Conservation (phyloP, 2,888 invertebrate species). For the Salpingus planirostris region DNA sequence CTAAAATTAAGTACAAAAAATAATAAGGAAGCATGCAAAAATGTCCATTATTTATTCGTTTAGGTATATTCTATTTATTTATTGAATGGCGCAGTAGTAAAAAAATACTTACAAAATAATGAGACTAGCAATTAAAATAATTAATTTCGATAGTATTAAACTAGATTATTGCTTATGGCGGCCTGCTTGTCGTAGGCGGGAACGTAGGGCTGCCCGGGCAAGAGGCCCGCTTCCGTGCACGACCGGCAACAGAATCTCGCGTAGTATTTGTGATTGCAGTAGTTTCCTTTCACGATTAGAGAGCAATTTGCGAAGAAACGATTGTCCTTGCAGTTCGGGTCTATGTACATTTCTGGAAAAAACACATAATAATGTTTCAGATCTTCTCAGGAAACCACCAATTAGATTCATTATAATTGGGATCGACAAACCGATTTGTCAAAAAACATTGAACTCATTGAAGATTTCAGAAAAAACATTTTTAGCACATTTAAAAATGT, state of each 20-base stretch:
- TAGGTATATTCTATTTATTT: slow-evolving; percentile 2
- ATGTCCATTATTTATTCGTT: not conserved
- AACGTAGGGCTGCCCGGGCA: slow-evolving; percentile 47
- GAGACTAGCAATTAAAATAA: slow-evolving; percentile 22
- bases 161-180: slow-evolving; percentile 27
- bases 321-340: slow-evolving; percentile 78
- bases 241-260: slow-evolving; percentile 90
- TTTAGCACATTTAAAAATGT: not conserved
- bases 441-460: too few species aligned
- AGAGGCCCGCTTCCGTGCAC: slow-evolving; percentile 78
- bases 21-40: slow-evolving; percentile 7
- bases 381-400: too few species aligned
- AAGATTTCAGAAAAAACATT: too few species aligned
- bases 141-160: slow-evolving; percentile 15
- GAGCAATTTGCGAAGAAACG: slow-evolving; percentile 82
- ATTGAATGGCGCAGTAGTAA: slow-evolving; percentile 5
- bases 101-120: slow-evolving; percentile 16
- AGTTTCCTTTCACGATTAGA: slow-evolving; percentile 74
- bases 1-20: slow-evolving; percentile 13
- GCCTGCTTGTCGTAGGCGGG: slow-evolving; percentile 25
- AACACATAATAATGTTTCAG: slow-evolving; percentile 5
- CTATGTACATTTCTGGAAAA: slow-evolving; percentile 58
- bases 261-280: slow-evolving; percentile 86
- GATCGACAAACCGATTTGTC: too few species aligned
- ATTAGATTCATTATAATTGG: too few species aligned